Base-by-base conservation (phyloP, 2,113 vertebrate species). In the Sorex araneus region DNA sequence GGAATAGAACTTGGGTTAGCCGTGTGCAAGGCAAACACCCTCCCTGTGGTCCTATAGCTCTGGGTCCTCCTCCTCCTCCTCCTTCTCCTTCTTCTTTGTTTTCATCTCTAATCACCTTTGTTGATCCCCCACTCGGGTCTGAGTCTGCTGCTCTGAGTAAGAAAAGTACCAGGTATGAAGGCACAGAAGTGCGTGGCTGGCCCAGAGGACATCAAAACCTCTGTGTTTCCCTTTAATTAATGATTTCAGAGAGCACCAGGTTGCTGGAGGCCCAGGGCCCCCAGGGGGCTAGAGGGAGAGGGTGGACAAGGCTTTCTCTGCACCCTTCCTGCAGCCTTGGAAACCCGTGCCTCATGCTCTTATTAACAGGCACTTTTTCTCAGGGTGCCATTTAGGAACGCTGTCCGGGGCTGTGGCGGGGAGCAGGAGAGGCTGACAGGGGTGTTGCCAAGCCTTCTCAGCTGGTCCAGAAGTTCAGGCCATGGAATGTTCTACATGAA, bases 331-430 rank as follows among this genome's bases (percentile, higher is more conserved):
- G 50, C 50, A 54, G 66, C 30, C 4, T 28, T 34, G 4, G 23
- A 43, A 43, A 76, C 11, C 50, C 78, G 6, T 73, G 50, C 75
- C 80, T 23, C 60, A 77, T 80, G 87, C 21, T 76, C 94, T 70
- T 90, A 36, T 75, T 70, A 69, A 54, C 45, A 47, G 73, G 25
- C 3, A 25, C 63, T 92, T 77, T 87, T 50, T 79, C 8, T 15
- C 34, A 88, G 47, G 5, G 34, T 86, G 88, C 91, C 89, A 63
- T 90, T 90, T 47, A 83, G 84, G 94, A 89, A 45, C 8, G 16
- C 30, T 0, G 9, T 67, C 60, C 18, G 2, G 0, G 45, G 84
- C 47, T 69, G 19, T 0, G 2, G 16, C 40, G 78, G 54, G 78
- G 45, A 30, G 30, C 45, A 27, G n/a, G n/a, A 0, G 30, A 50